Conservation (phyloP, 2,113 vertebrate species). For the Callionymus lyra region DNA sequence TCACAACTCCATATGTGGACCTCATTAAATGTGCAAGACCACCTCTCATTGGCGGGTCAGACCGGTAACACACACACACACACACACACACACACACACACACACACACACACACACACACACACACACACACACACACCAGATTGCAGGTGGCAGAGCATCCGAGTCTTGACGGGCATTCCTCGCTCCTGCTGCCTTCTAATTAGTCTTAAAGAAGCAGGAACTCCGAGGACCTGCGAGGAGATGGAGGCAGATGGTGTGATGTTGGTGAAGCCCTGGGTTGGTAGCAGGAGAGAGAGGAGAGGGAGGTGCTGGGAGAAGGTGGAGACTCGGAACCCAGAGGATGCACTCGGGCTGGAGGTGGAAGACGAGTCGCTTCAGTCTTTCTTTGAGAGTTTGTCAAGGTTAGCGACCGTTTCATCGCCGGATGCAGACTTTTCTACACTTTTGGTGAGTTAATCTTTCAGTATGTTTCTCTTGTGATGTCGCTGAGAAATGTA, state of each 20-base stretch:
- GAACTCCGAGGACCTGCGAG: slow-evolving; percentile 11
- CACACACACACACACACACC: slow-evolving; percentile 2
- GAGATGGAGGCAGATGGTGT: slow-evolving; percentile 32
- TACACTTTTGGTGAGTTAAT: too few species aligned
- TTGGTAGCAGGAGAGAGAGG: slow-evolving; percentile 1
- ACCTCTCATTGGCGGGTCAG: slow-evolving; percentile 14
- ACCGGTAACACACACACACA: slow-evolving; percentile 7
- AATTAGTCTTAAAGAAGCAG: slow-evolving; percentile 31
- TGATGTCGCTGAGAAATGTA: too few species aligned
- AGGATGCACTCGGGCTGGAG: slow-evolving; percentile 6
- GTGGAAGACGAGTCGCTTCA: too few species aligned
- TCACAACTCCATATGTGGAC: slow-evolving; percentile 26
- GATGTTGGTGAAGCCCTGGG: slow-evolving; percentile 2
- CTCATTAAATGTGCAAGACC: slow-evolving; percentile 44
- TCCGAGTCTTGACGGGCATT: slow-evolving; percentile 24
- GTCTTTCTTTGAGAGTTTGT: too few species aligned
- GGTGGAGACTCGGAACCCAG: slow-evolving; percentile 30
- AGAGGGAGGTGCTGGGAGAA: slow-evolving; percentile 25
- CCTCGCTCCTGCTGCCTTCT: slow-evolving; percentile 37
- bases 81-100: too few species aligned
- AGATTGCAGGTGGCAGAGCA: slow-evolving; percentile 45
- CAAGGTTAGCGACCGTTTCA: too few species aligned
- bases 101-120: not conserved
- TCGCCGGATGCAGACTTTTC: too few species aligned
- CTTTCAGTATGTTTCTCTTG: too few species aligned